Evolutionary conservation across 2,113 vertebrate genomes (phyloP).

Genomic region (Hypanus sabinus): DNA sequence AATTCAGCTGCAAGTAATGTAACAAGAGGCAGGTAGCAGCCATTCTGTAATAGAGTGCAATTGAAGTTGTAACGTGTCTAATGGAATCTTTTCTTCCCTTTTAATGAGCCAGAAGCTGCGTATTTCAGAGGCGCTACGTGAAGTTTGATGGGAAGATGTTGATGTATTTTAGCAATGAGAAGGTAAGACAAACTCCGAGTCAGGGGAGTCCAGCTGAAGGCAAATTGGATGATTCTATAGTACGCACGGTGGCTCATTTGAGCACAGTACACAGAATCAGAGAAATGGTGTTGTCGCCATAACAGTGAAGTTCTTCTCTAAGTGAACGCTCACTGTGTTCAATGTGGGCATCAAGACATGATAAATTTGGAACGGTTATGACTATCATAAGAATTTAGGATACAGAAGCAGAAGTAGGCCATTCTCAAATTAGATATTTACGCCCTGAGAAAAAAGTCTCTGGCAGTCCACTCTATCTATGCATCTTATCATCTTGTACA

Average conservation of each 20-base stretch:
- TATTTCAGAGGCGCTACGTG: slow-evolving; percentile 91
- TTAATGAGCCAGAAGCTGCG: slow-evolving; percentile 73
- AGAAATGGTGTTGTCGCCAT: neutral
- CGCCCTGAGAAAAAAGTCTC: too few relatives aligned
- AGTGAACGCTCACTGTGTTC: neutral
- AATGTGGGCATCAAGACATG: neutral
- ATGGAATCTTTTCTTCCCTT: neutral
- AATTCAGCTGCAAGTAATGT: neutral
- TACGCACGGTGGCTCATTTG: neutral
- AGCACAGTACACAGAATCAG: neutral
- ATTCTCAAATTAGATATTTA: too few relatives aligned
- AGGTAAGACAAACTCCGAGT: slow-evolving; percentile 58
- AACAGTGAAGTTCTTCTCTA: neutral
- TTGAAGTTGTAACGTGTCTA: neutral
- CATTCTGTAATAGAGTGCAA: neutral
- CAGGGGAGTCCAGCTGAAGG: neutral
- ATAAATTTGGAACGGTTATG: neutral
- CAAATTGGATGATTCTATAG: neutral
- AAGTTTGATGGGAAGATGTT: slow-evolving; percentile 87
- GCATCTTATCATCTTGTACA: too few relatives aligned
- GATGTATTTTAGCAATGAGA: slow-evolving; percentile 89
- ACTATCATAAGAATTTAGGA: neutral
- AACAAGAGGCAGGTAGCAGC: neutral
- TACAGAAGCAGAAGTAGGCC: neutral
- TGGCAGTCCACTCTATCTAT: too few relatives aligned